A percentile compares a stretch with the other conserved stretches of the same genome.
These are phyloP conservation scores for Rhorus exstirpatorius DNA, from an alignment of 2,888 invertebrate species.

Conservation along the genomic window DNA sequence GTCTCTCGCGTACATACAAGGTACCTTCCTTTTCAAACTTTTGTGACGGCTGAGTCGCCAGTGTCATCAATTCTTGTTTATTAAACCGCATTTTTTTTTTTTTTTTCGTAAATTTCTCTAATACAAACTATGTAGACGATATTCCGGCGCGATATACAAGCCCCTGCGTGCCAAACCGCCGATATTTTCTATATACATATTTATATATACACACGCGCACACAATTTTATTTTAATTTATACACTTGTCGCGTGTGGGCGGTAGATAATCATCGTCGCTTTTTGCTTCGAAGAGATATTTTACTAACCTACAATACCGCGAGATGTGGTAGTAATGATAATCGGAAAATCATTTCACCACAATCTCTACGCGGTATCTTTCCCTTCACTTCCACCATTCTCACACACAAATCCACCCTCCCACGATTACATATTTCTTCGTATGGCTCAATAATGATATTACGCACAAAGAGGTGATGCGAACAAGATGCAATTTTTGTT, in stretches of 20 bases:
- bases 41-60: constrained; percentile 95
- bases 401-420: constrained; percentile 3
- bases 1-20: constrained; percentile 94
- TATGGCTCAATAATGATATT: constrained; percentile 21
- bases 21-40: constrained; percentile 97
- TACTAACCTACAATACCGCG: constrained; percentile 25
- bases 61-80: constrained; percentile 93
- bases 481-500: constrained; percentile 1
- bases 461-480: neutral
- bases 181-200: neutral
- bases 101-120: constrained; percentile 33
- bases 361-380: constrained; percentile 27
- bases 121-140: constrained; percentile 9
- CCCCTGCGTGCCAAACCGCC: neutral
- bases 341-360: constrained; percentile 31
- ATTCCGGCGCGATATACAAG: neutral
- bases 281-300: neutral
- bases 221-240: constrained; percentile 18
- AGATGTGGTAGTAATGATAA: constrained; percentile 16
- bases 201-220: constrained; percentile 16
- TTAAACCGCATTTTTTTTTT: constrained; percentile 93
- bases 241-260: constrained; percentile 48
- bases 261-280: constrained; percentile 1
- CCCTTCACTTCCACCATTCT: constrained; percentile 31
- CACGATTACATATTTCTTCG: too few species aligned